phyloP scores from a whole-genome alignment of 2,888 invertebrate species.

The Nephrotoma guestfalica region DNA sequence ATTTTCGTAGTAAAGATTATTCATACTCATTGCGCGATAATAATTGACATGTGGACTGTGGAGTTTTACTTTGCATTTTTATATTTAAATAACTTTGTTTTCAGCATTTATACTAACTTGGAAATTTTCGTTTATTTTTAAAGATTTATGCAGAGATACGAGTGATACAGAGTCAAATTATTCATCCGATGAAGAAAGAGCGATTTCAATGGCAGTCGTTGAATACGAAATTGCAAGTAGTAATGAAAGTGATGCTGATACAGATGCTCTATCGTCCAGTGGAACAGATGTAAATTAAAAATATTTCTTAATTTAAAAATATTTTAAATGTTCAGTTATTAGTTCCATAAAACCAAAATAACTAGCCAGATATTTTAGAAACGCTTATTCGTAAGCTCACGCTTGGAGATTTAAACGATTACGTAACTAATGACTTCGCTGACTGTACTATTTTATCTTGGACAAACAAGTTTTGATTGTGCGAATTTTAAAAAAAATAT shows the following conservation, averaged over 20 bases:
- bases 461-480: background rate
- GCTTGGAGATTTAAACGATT: background rate
- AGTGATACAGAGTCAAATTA: constrained; percentile 33
- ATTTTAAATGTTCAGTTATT: background rate
- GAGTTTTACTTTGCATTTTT: too few species aligned
- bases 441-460: background rate
- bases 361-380: too few species aligned
- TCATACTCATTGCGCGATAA: background rate
- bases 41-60: background rate
- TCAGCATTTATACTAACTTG: background rate
- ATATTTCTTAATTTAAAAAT: background rate
- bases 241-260: constrained; percentile 21
- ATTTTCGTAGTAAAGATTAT: background rate
- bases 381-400: background rate
- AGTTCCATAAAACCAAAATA: too few species aligned
- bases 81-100: background rate
- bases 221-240: constrained; percentile 41
- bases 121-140: background rate
- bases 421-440: background rate
- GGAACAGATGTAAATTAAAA: constrained; percentile 34
- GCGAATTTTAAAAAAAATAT: background rate
- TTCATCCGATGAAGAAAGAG: constrained; percentile 16
- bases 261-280: constrained; percentile 36
- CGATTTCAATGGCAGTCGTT: constrained; percentile 19
- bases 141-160: constrained; percentile 30